These are phyloP conservation scores for Asteroscopus sphinx DNA, from an alignment of 2,888 invertebrate species.

Conservation along the genomic window DNA sequence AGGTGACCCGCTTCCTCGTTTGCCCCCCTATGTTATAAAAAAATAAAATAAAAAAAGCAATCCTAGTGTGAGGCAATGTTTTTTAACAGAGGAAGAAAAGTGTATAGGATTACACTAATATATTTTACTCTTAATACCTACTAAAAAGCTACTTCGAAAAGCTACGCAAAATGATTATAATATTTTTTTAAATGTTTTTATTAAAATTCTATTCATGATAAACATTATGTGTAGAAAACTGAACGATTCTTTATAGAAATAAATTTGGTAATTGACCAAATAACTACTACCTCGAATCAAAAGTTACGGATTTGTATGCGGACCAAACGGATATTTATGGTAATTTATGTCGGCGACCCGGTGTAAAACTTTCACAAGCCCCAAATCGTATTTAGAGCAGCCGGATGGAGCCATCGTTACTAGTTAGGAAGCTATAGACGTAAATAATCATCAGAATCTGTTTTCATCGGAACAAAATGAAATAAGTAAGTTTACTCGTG, in stretches of 20 bases:
- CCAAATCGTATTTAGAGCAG: conserved; percentile 71
- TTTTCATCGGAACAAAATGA: neutral
- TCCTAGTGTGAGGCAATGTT: too few species aligned
- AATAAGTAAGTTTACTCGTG: neutral
- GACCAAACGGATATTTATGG: conserved; percentile 72
- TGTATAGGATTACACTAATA: too few species aligned
- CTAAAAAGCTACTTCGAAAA: too few species aligned
- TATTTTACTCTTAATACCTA: too few species aligned
- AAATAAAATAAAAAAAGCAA: too few species aligned
- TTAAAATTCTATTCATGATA: too few species aligned
- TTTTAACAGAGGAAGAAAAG: too few species aligned
- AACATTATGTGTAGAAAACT: neutral
- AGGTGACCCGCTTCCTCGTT: too few species aligned
- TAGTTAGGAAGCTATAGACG: conserved; percentile 7
- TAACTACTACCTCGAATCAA: conserved; percentile 47
- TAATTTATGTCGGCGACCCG: conserved; percentile 75
- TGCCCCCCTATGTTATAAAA: too few species aligned
- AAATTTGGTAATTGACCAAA: conserved; percentile 43
- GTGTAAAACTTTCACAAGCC: conserved; percentile 72
- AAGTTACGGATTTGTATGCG: conserved; percentile 71
- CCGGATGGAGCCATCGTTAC: conserved; percentile 52
- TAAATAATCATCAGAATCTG: neutral
- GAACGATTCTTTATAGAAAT: conserved; percentile 17
- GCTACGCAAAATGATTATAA: too few species aligned
- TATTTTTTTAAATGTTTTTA: too few species aligned